phyloP scores from a whole-genome alignment of 1,140 invertebrate genomes.

The Oppia nitens region DNA sequence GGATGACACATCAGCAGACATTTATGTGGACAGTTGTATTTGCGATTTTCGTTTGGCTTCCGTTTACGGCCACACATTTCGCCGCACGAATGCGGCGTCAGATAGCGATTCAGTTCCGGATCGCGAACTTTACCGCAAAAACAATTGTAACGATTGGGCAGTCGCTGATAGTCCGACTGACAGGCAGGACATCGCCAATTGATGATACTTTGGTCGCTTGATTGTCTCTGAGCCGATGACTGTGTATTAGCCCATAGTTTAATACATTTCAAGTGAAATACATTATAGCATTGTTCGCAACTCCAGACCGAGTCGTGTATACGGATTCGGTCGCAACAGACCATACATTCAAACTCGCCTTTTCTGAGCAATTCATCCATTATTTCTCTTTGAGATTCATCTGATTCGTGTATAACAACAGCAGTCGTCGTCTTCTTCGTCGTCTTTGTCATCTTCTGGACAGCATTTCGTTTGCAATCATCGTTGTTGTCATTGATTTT shows the following conservation, averaged over 20 bases:
- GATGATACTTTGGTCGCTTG: not conserved
- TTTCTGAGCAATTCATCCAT: conserved; percentile 19
- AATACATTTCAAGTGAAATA: conserved; percentile 66
- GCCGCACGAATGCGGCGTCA: conserved; percentile 73
- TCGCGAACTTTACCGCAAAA: conserved; percentile 60
- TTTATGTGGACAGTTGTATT: conserved; percentile 49
- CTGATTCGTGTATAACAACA: not conserved
- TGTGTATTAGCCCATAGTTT: conserved; percentile 56
- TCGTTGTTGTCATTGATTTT: not conserved
- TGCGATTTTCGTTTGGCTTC: not conserved
- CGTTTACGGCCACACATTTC: conserved; percentile 51
- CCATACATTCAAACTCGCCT: conserved; percentile 59
- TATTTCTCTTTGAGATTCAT: conserved; percentile 15
- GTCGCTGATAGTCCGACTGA: conserved; percentile 46
- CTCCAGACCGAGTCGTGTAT: conserved; percentile 67
- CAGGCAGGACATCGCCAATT: conserved; percentile 81
- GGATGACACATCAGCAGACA: conserved; percentile 82
- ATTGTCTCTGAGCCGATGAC: not conserved
- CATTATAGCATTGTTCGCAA: conserved; percentile 73
- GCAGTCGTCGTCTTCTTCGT: not conserved
- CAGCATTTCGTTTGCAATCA: not conserved
- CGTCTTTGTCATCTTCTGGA: not conserved
- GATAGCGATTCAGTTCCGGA: conserved; percentile 51
- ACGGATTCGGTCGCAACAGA: conserved; percentile 71
- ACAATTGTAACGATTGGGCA: conserved; percentile 57